Conservation (phyloP, 2,888 invertebrate species). For the Chirona hameri region DNA sequence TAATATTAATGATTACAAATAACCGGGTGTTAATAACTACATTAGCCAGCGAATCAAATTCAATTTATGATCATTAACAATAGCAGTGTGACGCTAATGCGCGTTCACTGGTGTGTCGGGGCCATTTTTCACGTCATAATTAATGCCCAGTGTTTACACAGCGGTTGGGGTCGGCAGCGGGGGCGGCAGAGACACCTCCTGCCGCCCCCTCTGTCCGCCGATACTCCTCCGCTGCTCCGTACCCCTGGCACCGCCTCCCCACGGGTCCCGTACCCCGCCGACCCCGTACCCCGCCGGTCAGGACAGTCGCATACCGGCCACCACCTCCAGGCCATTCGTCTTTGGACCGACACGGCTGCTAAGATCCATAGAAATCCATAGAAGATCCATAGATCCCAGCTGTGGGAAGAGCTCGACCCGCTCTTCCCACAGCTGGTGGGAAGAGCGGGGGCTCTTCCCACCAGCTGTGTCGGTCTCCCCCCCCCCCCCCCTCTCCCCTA, state of each 20-base stretch:
- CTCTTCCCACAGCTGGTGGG: too few species aligned
- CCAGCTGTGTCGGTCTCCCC: neutral
- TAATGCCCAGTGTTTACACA: constrained; percentile 7
- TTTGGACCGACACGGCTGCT: neutral
- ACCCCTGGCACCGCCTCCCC: too few species aligned
- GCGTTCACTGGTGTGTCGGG: neutral
- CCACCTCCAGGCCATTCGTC: neutral
- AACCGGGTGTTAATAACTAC: constrained; percentile 27
- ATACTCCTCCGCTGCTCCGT: too few species aligned
- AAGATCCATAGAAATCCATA: neutral
- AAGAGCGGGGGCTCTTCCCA: too few species aligned
- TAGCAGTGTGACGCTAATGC: neutral
- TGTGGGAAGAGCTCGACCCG: too few species aligned
- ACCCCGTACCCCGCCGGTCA: too few species aligned
- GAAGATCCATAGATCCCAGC: too few species aligned
- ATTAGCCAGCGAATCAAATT: constrained; percentile 23
- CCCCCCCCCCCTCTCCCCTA: neutral
- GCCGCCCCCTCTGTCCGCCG: neutral
- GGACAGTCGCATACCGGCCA: neutral
- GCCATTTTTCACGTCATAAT: constrained; percentile 26
- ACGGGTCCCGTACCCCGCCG: too few species aligned
- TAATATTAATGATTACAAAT: constrained; percentile 27
- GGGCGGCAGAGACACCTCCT: neutral
- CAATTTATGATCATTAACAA: constrained; percentile 27
- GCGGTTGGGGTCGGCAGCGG: neutral